Evolutionary conservation across 2,888 invertebrate species (phyloP).

Genomic region (Cloeon dipterum): DNA sequence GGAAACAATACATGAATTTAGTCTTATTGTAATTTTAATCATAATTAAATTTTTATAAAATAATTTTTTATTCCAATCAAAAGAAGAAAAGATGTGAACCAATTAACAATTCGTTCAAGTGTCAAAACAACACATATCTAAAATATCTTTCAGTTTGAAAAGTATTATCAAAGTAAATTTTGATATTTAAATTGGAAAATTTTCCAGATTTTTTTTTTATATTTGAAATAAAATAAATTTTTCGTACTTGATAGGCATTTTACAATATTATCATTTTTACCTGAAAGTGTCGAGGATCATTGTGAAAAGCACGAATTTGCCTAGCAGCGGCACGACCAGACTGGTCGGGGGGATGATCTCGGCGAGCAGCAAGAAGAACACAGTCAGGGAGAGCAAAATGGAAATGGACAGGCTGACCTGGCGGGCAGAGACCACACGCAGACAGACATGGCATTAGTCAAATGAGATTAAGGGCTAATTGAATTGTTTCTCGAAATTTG

Average conservation of each 20-base stretch:
- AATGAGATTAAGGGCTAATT: neutral
- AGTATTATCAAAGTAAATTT: neutral
- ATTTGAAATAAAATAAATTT: too few species aligned
- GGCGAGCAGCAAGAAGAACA: constrained; percentile 82
- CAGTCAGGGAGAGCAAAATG: constrained; percentile 81
- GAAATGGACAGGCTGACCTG: constrained; percentile 87
- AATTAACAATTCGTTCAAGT: too few species aligned
- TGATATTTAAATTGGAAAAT: neutral
- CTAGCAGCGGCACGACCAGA: constrained; percentile 75
- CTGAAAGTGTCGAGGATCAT: constrained; percentile 91
- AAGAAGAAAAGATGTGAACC: too few species aligned
- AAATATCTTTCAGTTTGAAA: too few species aligned
- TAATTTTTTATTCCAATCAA: too few species aligned
- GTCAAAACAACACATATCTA: too few species aligned
- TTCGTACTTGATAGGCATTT: too few species aligned
- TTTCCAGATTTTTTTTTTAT: neutral
- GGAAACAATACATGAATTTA: constrained; percentile 14
- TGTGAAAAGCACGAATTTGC: constrained; percentile 86
- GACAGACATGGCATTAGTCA: too few species aligned
- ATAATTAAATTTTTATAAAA: too few species aligned
- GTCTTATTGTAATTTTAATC: neutral
- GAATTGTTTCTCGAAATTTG: neutral
- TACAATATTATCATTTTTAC: constrained; percentile 28
- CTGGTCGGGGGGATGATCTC: constrained; percentile 82
- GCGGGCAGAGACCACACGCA: constrained; percentile 1